Conservation (phyloP, 1,140 invertebrate species). For the Sarcophaga peregrina region DNA sequence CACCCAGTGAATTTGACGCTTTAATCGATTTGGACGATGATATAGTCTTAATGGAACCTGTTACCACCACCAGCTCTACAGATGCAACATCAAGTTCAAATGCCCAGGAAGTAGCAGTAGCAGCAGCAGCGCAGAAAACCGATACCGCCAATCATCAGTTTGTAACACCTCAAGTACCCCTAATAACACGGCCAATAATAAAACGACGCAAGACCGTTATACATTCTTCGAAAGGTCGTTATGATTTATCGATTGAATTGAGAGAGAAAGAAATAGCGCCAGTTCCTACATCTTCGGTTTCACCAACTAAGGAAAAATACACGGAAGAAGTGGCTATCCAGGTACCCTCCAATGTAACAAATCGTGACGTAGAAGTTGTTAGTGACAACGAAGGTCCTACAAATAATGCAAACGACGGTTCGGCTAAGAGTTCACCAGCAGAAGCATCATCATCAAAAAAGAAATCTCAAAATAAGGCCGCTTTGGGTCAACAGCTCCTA, state of each 20-base stretch:
- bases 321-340: neutral
- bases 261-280: neutral
- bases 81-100: neutral
- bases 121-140: neutral
- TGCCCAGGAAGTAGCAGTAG: neutral
- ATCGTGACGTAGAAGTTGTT: neutral
- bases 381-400: neutral
- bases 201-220: constrained; percentile 56
- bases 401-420: neutral
- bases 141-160: neutral
- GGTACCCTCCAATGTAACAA: neutral
- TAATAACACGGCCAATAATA: constrained; percentile 53
- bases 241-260: constrained; percentile 23
- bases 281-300: neutral
- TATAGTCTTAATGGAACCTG: constrained; percentile 59
- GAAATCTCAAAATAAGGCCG: constrained; percentile 50
- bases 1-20: constrained; percentile 38
- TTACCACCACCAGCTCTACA: constrained; percentile 43
- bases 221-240: constrained; percentile 41
- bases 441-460: constrained; percentile 32
- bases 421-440: neutral
- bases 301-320: neutral
- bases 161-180: constrained; percentile 41
- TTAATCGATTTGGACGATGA: constrained; percentile 55
- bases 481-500: constrained; percentile 59